Evolutionary conservation across 2,797 vertebrate species (phyloP).

Genomic region (Octomys mimax): DNA sequence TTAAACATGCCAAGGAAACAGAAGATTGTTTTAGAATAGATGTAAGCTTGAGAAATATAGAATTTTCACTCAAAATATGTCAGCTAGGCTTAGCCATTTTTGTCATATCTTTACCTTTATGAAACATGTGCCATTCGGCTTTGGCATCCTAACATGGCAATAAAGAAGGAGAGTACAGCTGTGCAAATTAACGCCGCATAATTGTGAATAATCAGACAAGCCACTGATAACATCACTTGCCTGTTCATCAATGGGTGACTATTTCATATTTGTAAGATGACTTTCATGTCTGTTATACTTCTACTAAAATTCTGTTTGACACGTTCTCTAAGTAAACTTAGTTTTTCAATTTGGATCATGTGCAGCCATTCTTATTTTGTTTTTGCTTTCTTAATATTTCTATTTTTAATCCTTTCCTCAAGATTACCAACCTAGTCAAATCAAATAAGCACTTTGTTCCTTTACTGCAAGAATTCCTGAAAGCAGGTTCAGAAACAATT

Average conservation of each 20-base stretch:
- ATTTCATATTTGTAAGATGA: neutral
- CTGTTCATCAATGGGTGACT: fast-evolving
- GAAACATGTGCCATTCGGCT: neutral
- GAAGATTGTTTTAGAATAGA: neutral
- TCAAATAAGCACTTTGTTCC: neutral
- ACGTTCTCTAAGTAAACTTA: neutral
- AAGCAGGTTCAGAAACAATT: neutral
- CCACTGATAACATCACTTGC: neutral
- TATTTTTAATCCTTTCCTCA: neutral
- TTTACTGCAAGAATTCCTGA: neutral
- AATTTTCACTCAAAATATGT: neutral
- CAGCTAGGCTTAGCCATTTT: neutral
- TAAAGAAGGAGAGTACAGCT: neutral
- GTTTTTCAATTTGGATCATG: neutral
- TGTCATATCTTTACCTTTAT: neutral
- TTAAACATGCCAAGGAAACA: conserved; percentile 34
- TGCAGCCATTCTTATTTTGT: neutral
- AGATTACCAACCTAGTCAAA: neutral
- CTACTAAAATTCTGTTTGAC: neutral
- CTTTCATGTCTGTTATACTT: neutral
- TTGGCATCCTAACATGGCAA: neutral
- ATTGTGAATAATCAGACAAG: neutral
- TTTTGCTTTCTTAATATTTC: neutral
- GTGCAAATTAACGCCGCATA: neutral
- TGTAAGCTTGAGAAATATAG: neutral